phyloP scores from a whole-genome alignment of 2,888 invertebrate genomes.

The Mongoloraphidia duomilia region DNA sequence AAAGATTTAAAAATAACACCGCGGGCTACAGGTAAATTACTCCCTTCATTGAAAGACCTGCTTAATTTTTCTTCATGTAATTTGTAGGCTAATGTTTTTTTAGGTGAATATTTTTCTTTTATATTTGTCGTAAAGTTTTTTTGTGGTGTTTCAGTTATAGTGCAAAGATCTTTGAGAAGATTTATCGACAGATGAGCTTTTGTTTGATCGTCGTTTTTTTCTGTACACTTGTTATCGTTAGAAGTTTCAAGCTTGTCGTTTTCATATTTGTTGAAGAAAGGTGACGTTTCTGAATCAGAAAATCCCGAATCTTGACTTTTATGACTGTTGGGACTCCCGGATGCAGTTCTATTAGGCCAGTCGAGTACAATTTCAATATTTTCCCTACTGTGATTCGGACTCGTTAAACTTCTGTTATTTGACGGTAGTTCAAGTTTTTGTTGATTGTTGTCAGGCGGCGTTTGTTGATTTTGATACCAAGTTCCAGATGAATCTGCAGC shows the following conservation, averaged over 20 bases:
- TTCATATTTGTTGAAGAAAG: slow-evolving; percentile 34
- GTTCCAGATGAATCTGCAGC: neutral
- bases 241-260: slow-evolving; percentile 21
- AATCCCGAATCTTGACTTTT: slow-evolving; percentile 71
- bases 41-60: slow-evolving; percentile 25
- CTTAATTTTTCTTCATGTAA: slow-evolving; percentile 8
- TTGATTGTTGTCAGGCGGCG: no score
- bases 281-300: slow-evolving; percentile 59
- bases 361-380: slow-evolving; percentile 11
- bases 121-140: slow-evolving; percentile 6
- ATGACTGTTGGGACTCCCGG: slow-evolving; percentile 45
- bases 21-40: slow-evolving; percentile 24
- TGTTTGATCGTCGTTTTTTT: neutral
- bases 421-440: no score
- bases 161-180: slow-evolving; percentile 1
- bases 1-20: neutral
- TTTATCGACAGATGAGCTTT: neutral
- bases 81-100: slow-evolving; percentile 20
- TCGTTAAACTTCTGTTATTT: neutral
- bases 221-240: no score
- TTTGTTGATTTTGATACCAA: no score
- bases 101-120: slow-evolving; percentile 28
- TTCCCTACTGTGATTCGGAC: neutral
- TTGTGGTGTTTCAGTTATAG: neutral
- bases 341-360: slow-evolving; percentile 20